Base-by-base conservation (phyloP, 2,797 vertebrate genomes). In the Chelon labrosus region DNA sequence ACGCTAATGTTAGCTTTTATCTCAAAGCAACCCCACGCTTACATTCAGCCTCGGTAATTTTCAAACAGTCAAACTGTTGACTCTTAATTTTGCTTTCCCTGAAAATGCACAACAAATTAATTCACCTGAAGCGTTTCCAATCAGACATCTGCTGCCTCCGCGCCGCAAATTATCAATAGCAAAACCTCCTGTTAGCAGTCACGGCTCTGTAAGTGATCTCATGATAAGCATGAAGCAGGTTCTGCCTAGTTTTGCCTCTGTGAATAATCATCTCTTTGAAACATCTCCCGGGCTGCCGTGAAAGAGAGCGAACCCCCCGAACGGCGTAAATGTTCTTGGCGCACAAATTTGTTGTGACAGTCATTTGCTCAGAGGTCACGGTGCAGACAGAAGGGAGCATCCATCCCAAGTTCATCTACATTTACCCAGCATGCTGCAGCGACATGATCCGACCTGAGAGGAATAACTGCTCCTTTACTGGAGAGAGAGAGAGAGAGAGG, bases 261-360 rank as follows among this genome's bases (percentile, higher is more conserved):
- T 17, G 31, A 59, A 49, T 38, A 55, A 61, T 75, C 52, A 62
- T n/a, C 51, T 59, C 12, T 20, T n/a, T 8, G 46, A 49, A 12
- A 10, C 31, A 31, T 5, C 31, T 31, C 22, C 41, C 12, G 41
- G 41, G n/a, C 44, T 7, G 1, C 42, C 39, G 41, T 41, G 49
- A n/a, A 17, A 16, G 10, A 71, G 54, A 52, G 6, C 17, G 16
- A 55, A 38, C n/a, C 27, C 47, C 35, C 70, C 31, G 47, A 63
- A 68, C 71, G 59, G 17, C 7, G 5, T n/a, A 2, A 22, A 20
- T 51, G 41, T 61, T 35, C 11, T 38, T 17, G 19, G 3, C 0
- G 3, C 31, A 17, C 19, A 79, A 35, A 81, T 72, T 0, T 56
- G 70, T 67, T 53, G 42, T 80, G 79, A 82, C 78, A 76, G 68